A percentile compares a stretch with the other conserved stretches of the same genome.
Evolutionary conservation across 2,888 invertebrate species (phyloP).

Genomic region (Beris morrisii): DNA sequence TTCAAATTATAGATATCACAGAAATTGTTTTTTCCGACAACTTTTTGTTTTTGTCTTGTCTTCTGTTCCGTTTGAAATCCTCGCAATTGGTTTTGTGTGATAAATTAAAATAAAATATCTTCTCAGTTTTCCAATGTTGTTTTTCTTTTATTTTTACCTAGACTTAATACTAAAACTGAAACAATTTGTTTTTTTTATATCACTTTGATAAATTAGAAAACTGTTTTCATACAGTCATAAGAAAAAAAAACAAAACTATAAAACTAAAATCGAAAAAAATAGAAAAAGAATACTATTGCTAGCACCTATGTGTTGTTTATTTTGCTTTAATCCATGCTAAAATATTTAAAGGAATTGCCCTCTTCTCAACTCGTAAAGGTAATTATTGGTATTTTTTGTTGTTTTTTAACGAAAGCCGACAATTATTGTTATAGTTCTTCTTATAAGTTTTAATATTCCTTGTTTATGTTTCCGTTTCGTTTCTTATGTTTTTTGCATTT

Average conservation of each 20-base stretch:
- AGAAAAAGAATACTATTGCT: conserved; percentile 37
- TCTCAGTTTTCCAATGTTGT: too few relatives aligned
- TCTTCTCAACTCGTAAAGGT: conserved; percentile 69
- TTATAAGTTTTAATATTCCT: background rate
- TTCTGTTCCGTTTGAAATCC: too few relatives aligned
- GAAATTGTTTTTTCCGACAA: too few relatives aligned
- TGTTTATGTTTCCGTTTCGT: conserved; percentile 11
- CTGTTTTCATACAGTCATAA: background rate
- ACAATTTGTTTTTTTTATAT: background rate
- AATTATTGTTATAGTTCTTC: conserved; percentile 6
- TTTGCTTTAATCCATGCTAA: conserved; percentile 46
- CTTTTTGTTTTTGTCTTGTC: too few relatives aligned
- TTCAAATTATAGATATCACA: too few relatives aligned
- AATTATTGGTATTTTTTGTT: conserved; percentile 47
- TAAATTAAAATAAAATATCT: too few relatives aligned
- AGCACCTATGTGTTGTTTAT: conserved; percentile 44
- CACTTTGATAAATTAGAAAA: conserved; percentile 5
- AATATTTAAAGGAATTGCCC: conserved; percentile 62
- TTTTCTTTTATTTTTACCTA: too few relatives aligned
- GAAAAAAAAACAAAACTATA: conserved; percentile 2
- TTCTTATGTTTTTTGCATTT: conserved; percentile 3
- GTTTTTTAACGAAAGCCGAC: conserved; percentile 16
- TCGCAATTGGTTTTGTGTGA: too few relatives aligned
- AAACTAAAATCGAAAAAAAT: conserved; percentile 8
- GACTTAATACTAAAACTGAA: too few relatives aligned